Conservation (phyloP, 2,888 invertebrate genomes). For the Meganola albula region DNA sequence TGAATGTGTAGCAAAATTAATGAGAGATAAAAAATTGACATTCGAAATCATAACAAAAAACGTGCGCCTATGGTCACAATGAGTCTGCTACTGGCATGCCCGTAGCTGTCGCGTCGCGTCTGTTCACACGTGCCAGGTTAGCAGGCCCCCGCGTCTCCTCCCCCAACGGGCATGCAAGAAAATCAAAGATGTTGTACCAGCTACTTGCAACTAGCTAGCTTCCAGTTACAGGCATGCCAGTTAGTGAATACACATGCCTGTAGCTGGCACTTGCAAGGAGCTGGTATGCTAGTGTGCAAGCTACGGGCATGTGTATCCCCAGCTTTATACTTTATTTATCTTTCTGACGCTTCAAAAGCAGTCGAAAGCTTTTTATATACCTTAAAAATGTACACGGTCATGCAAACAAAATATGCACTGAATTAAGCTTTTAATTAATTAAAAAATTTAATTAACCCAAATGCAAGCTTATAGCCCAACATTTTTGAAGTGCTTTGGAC, state of each 20-base stretch:
- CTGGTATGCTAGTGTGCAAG: constrained; percentile 15
- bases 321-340: no score
- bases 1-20: no score
- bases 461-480: no score
- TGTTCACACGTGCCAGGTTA: constrained; percentile 16
- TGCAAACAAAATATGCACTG: no score
- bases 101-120: constrained; percentile 14
- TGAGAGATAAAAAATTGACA: no score
- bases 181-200: constrained; percentile 15
- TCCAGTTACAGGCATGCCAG: constrained; percentile 17
- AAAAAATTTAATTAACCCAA: no score
- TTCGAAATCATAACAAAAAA: constrained; percentile 11
- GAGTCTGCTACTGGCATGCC: constrained; percentile 12
- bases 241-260: constrained; percentile 13
- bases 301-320: constrained; percentile 3
- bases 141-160: constrained; percentile 14
- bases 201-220: constrained; percentile 18
- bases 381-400: no score
- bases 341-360: no score
- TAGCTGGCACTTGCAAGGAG: constrained; percentile 16
- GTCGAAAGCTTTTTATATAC: no score
- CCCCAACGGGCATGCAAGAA: constrained; percentile 18
- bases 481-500: no score
- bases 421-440: no score
- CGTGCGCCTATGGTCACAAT: constrained; percentile 12